A percentile compares a stretch with the other conserved stretches of the same genome.
Conservation (phyloP, 2,797 vertebrate species). For the Meriones psammophilus region DNA sequence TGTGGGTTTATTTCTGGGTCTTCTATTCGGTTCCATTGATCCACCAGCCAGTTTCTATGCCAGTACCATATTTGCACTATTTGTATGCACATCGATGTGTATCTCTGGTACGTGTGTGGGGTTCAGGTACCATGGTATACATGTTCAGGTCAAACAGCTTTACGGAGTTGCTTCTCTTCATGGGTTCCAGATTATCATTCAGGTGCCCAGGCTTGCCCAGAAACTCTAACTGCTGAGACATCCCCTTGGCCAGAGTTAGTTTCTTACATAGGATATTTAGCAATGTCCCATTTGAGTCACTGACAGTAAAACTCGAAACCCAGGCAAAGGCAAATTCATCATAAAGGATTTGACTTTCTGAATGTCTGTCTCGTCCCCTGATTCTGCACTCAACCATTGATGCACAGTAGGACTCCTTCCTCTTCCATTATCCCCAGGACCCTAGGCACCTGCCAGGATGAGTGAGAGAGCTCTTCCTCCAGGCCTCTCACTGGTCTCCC, state of each 20-base stretch:
- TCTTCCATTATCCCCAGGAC: background rate
- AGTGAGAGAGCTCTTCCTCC: background rate
- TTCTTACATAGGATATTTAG: background rate
- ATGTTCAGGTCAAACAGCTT: background rate
- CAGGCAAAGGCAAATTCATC: background rate
- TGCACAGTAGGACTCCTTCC: background rate
- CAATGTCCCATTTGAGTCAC: background rate
- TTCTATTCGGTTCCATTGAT: no score
- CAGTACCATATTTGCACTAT: no score
- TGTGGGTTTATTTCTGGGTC: no score
- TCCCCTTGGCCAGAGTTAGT: background rate
- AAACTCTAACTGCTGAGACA: background rate
- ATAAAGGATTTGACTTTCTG: background rate
- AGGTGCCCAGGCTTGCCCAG: background rate
- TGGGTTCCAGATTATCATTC: no score
- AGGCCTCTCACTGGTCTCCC: background rate
- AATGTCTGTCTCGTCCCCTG: background rate
- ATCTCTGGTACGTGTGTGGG: background rate
- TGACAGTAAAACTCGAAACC: background rate
- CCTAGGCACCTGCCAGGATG: background rate
- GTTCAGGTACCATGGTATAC: rapidly evolving
- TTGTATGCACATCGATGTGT: background rate
- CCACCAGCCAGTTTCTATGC: no score
- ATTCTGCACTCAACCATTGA: background rate
- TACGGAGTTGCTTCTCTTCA: background rate